Conservation (phyloP, 2,888 invertebrate genomes). For the Chromoteleia sp. region DNA sequence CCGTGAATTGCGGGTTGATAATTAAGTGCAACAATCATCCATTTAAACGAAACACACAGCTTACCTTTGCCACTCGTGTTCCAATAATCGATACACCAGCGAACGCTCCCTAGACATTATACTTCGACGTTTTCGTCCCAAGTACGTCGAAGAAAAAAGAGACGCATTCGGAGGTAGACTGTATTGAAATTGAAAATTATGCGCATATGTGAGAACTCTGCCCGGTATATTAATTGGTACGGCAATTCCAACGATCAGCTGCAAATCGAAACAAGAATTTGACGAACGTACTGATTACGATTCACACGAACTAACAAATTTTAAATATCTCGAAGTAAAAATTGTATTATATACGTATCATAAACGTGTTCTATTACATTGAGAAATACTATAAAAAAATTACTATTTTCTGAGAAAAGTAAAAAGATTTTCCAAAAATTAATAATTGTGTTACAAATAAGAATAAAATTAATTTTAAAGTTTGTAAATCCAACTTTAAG, state of each 20-base stretch:
- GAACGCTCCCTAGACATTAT: constrained; percentile 73
- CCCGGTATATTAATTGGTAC: constrained; percentile 87
- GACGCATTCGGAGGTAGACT: constrained; percentile 86
- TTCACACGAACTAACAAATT: background rate
- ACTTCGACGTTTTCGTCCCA: constrained; percentile 73
- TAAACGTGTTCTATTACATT: too few relatives aligned
- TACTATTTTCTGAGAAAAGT: too few relatives aligned
- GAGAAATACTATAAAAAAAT: too few relatives aligned
- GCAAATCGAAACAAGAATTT: constrained; percentile 73
- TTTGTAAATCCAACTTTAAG: too few relatives aligned
- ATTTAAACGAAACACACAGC: constrained; percentile 53
- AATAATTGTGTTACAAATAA: too few relatives aligned
- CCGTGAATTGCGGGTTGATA: constrained; percentile 1
- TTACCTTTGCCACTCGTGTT: constrained; percentile 83
- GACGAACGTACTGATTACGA: background rate
- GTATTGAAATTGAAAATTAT: constrained; percentile 89
- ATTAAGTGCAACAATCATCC: constrained; percentile 49
- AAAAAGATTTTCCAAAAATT: too few relatives aligned
- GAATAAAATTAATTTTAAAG: too few relatives aligned
- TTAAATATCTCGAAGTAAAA: too few relatives aligned
- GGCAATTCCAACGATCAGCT: constrained; percentile 87
- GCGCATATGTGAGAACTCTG: constrained; percentile 86
- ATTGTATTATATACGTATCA: too few relatives aligned
- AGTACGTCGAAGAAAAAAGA: constrained; percentile 83
- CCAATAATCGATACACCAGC: constrained; percentile 82